A percentile compares a stretch with the other conserved stretches of the same genome.
These are phyloP conservation scores for Drosophila lacteicornis DNA, from an alignment of 1,140 invertebrate species.

Conservation along the genomic window DNA sequence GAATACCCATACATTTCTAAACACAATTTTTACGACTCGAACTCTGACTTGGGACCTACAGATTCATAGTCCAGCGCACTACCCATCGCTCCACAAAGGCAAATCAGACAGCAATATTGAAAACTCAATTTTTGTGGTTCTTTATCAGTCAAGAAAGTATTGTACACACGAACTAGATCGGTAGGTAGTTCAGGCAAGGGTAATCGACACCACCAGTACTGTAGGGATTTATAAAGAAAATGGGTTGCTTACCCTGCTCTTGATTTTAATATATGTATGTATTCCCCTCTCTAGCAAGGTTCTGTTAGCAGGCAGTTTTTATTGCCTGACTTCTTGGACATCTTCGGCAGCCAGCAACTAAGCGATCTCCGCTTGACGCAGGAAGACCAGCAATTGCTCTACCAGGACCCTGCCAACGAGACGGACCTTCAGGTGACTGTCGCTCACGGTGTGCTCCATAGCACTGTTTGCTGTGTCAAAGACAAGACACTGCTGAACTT, in stretches of 20 bases:
- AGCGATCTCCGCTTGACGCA: constrained; percentile 42
- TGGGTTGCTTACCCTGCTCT: not conserved
- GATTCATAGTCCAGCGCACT: too few relatives aligned
- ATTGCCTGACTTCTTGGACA: constrained; percentile 64
- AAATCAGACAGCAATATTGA: too few relatives aligned
- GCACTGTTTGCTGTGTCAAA: constrained; percentile 87
- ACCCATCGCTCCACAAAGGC: too few relatives aligned
- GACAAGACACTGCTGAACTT: constrained; percentile 88
- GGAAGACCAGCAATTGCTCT: constrained; percentile 62
- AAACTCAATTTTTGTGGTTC: too few relatives aligned
- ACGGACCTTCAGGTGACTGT: constrained; percentile 86
- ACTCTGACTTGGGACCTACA: too few relatives aligned
- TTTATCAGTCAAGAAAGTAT: too few relatives aligned
- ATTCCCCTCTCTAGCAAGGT: constrained; percentile 10
- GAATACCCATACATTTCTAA: too few relatives aligned
- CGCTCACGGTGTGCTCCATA: constrained; percentile 87
- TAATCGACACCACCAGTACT: too few relatives aligned
- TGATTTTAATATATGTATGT: not conserved
- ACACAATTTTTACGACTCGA: too few relatives aligned
- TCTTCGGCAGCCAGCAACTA: constrained; percentile 51
- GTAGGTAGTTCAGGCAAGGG: too few relatives aligned
- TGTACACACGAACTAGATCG: too few relatives aligned
- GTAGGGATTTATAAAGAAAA: too few relatives aligned
- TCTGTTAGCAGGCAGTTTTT: constrained; percentile 50
- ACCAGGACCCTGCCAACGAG: constrained; percentile 84